phyloP scores from a whole-genome alignment of 2,888 invertebrate species.

The Tenthredo mesomela region DNA sequence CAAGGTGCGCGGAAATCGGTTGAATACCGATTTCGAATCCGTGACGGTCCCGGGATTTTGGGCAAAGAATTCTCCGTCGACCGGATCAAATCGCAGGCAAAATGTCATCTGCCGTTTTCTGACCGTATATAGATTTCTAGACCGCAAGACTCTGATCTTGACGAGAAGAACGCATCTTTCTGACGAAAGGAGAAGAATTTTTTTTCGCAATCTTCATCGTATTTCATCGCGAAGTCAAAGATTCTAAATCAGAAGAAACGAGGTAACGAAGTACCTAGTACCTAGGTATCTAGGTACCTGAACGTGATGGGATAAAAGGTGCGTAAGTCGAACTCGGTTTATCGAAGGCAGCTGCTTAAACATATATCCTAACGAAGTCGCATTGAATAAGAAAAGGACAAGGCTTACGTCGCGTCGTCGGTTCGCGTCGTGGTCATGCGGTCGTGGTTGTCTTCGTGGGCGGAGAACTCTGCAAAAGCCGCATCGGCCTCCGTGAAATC shows the following conservation, averaged over 20 bases:
- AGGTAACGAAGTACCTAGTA: not conserved
- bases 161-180: not conserved
- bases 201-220: not conserved
- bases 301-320: conserved; percentile 12
- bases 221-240: not conserved
- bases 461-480: conserved; percentile 76
- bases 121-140: not conserved
- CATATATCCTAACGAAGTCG: conserved; percentile 72
- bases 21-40: conserved; percentile 73
- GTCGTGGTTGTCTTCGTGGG: conserved; percentile 69
- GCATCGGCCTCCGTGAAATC: conserved; percentile 77
- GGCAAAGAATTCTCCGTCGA: conserved; percentile 63
- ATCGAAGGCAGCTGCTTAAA: conserved; percentile 62
- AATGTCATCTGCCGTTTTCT: conserved; percentile 63
- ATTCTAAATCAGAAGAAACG: not conserved
- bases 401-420: conserved; percentile 53
- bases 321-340: not conserved
- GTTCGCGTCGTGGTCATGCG: conserved; percentile 18
- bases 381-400: conserved; percentile 72
- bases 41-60: conserved; percentile 74
- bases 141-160: not conserved
- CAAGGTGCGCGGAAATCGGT: conserved; percentile 74
- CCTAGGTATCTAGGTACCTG: not conserved
- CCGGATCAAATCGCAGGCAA: conserved; percentile 72
- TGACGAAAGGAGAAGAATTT: not conserved